Base-by-base conservation (phyloP, 2,888 invertebrate genomes). In the Netelia virgata region DNA sequence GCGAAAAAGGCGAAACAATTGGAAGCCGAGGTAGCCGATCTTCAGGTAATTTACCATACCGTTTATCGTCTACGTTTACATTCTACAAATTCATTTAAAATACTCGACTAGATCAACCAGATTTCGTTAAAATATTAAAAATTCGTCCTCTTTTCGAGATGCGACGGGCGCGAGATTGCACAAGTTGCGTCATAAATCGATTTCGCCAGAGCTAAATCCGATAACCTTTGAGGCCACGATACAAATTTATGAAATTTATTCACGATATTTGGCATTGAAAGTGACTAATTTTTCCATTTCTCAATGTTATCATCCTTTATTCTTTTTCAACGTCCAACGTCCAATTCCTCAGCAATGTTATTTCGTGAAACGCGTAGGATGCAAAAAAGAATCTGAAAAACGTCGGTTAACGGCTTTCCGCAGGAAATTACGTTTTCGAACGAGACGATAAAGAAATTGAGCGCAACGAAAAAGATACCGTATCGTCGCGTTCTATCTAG, bases 21-120 rank as follows among this genome's bases (percentile, higher is more conserved):
- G 9, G 93, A 93, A 82, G 89, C 90, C 3, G 93, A 93, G 76
- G 92, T 92, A 3, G 90, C 90, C 0, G 93, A 93, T 86, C 90
- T 93, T 2, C 92, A 92, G 90, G 92, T 90, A 43, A 23, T 64
- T 69, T 50, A 8, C 9, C 14, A 9, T 23, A 43, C 20, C 10
- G 41, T n/a, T 28, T 5, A 18, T 47, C 36, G 36, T 36, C 36
- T 6, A 36, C 6, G 1, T 6, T 6, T 36, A 6, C 6, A 36
- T 36, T 36, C 36, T 36, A 36, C 36, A 36, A 36, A 36, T 36
- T 36, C 5, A 36, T 36, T 36, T 6, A 36, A 36, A 6, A 36
- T 36, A 36, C 36, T 36, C 36, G 36, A 36, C 36, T 6, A 6
- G 1, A 36, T 36, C 36, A 6, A 36, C 36, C 5, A 5, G 6